Conservation (phyloP, 2,113 vertebrate species). For the Charadrius vociferus region DNA sequence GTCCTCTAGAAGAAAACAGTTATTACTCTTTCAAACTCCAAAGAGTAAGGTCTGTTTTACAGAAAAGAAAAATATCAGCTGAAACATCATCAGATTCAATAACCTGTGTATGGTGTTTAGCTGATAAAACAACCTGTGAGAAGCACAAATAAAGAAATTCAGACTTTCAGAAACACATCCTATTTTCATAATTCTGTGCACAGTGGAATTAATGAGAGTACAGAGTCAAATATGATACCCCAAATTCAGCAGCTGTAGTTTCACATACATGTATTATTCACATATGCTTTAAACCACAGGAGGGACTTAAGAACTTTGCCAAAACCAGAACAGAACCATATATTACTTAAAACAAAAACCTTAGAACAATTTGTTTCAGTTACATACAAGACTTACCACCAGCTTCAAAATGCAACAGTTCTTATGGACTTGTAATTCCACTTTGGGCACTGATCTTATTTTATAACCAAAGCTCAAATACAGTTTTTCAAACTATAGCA, state of each 20-base stretch:
- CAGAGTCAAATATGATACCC: neutral
- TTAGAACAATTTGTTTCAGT: neutral
- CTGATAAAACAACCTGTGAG: neutral
- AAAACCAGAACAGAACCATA: neutral
- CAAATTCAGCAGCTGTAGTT: neutral
- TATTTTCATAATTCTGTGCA: neutral
- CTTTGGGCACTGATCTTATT: neutral
- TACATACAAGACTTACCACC: neutral
- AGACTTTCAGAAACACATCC: neutral
- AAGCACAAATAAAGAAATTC: neutral
- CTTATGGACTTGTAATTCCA: fast-evolving
- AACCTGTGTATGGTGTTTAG: neutral
- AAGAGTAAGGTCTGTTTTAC: neutral
- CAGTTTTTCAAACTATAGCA: neutral
- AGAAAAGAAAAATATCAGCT: neutral
- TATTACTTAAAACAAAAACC: neutral
- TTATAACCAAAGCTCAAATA: neutral
- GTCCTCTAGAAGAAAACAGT: neutral
- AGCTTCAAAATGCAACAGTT: neutral
- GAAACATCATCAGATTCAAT: neutral
- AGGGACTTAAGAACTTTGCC: neutral
- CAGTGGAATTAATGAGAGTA: neutral
- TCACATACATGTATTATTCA: neutral
- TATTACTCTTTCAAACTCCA: neutral
- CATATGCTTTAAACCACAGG: neutral